Evolutionary conservation across 2,113 vertebrate genomes (phyloP).

Genomic region (Charina bottae): DNA sequence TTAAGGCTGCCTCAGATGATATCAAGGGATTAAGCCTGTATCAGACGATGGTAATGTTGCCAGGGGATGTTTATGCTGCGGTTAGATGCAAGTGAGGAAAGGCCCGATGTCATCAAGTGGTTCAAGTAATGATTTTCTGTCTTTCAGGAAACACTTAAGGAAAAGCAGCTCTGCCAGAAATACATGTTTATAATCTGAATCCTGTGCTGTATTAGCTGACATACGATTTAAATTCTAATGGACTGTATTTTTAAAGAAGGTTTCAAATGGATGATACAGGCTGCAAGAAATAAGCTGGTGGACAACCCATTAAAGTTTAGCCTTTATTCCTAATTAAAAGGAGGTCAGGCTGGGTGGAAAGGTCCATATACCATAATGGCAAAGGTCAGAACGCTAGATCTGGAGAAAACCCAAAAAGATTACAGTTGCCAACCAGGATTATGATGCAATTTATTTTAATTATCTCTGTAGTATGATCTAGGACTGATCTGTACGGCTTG

Average conservation of each 20-base stretch:
- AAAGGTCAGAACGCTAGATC: not conserved
- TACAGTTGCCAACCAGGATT: not conserved
- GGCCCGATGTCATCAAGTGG: not conserved
- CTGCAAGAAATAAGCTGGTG: not conserved
- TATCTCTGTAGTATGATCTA: not conserved
- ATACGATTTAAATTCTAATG: not conserved
- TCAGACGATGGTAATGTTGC: not conserved
- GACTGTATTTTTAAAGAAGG: not conserved
- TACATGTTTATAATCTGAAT: not conserved
- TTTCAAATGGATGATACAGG: not conserved
- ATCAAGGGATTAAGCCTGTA: not conserved
- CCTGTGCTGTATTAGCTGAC: not conserved
- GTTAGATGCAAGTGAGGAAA: not conserved
- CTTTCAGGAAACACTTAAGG: not conserved
- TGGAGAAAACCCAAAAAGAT: not conserved
- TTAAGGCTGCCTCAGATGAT: not conserved
- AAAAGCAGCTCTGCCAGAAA: not conserved
- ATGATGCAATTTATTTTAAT: not conserved
- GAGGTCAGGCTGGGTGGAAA: not conserved
- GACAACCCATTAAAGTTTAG: not conserved
- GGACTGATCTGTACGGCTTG: not conserved
- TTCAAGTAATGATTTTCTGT: not conserved
- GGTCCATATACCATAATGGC: not conserved
- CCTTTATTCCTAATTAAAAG: not conserved
- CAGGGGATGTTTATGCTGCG: not conserved